Evolutionary conservation across 1,140 invertebrate species (phyloP).

Genomic region (Oscheius sp.): DNA sequence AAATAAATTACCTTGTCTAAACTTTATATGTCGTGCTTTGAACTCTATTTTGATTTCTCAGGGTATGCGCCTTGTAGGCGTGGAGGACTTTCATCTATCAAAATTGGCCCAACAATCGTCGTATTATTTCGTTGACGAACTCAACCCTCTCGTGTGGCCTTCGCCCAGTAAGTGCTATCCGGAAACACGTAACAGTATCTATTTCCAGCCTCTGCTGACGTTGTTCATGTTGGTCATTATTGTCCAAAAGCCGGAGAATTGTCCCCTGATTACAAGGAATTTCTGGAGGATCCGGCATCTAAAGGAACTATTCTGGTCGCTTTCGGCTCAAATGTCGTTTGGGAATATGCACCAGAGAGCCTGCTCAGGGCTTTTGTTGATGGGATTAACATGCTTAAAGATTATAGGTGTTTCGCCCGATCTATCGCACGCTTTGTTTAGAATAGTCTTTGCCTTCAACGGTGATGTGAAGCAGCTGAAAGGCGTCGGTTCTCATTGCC

Average conservation of each 20-base stretch:
- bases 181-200: background rate
- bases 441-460: slow-evolving; percentile 46
- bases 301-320: slow-evolving; percentile 49
- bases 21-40: too few species aligned
- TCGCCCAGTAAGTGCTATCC: background rate
- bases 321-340: slow-evolving; percentile 44
- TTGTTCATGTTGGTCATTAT: slow-evolving; percentile 8
- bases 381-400: slow-evolving; percentile 36
- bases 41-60: too few species aligned
- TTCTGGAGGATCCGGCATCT: slow-evolving; percentile 33
- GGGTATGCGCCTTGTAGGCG: background rate
- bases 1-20: too few species aligned
- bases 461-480: slow-evolving; percentile 24
- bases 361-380: slow-evolving; percentile 40
- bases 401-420: slow-evolving; percentile 33
- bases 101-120: background rate
- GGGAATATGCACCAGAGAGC: slow-evolving; percentile 42
- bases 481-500: background rate
- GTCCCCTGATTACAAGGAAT: background rate
- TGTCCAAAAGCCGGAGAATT: background rate
- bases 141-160: slow-evolving; percentile 5
- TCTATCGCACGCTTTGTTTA: background rate
- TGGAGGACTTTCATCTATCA: background rate
- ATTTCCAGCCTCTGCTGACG: background rate
- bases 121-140: slow-evolving; percentile 7